Evolutionary conservation across 2,888 invertebrate species (phyloP).

Genomic region (Lobophora halterata): DNA sequence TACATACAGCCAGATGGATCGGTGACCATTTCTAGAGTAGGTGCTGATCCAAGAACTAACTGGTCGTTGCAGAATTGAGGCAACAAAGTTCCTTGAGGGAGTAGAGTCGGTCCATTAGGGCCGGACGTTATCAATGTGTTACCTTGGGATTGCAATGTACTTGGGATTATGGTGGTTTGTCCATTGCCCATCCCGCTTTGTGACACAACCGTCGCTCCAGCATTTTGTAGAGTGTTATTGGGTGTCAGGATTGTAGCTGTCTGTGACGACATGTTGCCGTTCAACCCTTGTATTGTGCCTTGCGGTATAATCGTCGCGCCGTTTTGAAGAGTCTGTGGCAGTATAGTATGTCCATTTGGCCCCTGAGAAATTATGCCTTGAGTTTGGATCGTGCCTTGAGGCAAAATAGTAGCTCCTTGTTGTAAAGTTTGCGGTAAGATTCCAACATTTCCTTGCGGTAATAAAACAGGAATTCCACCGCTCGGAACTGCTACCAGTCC

Average conservation of each 20-base stretch:
- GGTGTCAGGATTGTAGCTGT: constrained; percentile 60
- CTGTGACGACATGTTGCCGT: constrained; percentile 64
- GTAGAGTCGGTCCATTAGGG: constrained; percentile 78
- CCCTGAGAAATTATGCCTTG: constrained; percentile 77
- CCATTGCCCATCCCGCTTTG: constrained; percentile 75
- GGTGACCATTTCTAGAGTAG: constrained; percentile 83
- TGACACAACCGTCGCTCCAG: constrained; percentile 66
- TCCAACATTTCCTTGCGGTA: constrained; percentile 77
- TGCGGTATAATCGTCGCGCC: constrained; percentile 84
- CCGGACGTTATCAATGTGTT: constrained; percentile 74
- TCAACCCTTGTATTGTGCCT: constrained; percentile 71
- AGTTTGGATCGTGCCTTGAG: constrained; percentile 78
- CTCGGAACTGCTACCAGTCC: constrained; percentile 82
- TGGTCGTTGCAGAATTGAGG: constrained; percentile 82
- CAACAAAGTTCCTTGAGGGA: constrained; percentile 80
- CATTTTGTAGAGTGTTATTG: constrained; percentile 64
- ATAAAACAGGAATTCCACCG: constrained; percentile 78
- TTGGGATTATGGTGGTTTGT: constrained; percentile 74
- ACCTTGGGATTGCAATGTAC: constrained; percentile 76
- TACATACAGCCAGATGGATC: constrained; percentile 82
- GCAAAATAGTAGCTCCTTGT: constrained; percentile 80
- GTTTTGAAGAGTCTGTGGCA: constrained; percentile 82
- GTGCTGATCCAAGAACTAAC: constrained; percentile 82
- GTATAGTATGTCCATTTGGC: constrained; percentile 80
- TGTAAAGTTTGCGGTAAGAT: constrained; percentile 74